Base-by-base conservation (phyloP, 2,888 invertebrate species). In the Agriopis aurantiaria region DNA sequence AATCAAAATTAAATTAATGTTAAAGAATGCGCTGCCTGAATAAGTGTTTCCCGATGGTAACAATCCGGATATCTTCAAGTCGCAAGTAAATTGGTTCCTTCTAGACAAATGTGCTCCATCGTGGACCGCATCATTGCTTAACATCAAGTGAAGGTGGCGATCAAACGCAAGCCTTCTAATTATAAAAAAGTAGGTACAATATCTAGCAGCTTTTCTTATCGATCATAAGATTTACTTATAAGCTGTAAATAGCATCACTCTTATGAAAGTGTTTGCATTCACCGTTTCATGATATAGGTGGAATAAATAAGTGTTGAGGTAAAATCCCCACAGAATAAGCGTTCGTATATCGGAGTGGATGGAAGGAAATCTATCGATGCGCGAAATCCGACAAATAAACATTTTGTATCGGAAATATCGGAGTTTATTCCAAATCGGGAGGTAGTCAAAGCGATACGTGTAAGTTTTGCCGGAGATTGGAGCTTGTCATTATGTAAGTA, bases 361-460 rank as follows among this genome's bases (percentile, higher is more conserved):
- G 58, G 65, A 52, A 60, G 69, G 46, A 71, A 76, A 71, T 69
- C 70, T 72, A 76, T 67, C 67, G 72, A 52, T 17, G 75, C 72
- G 72, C 57, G 69, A 72, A 73, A 72, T 71, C 71, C 68, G 66
- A 69, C 73, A 71, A 65, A 68, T 68, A 74, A 69, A 72, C 71
- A 73, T 74, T 76, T 72, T 71, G 59, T 72, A 72, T 66, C 62
- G 58, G 71, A 72, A 73, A 59, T 72, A 72, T 65, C 62, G 52
- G 69, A 71, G 71, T 74, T 69, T 74, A 73, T 75, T 68, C 71
- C 68, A 69, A 72, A 70, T 68, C 69, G 69, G 61, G 68, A 62
- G 43, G 55, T 70, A 69, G 63, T 63, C 64, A 46, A 17, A 45
- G 41, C 57, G 58, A 55, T 55, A 68, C 48, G 55, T 55, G 48